Base-by-base conservation (phyloP, 2,888 invertebrate species). In the Melipona beecheii region DNA sequence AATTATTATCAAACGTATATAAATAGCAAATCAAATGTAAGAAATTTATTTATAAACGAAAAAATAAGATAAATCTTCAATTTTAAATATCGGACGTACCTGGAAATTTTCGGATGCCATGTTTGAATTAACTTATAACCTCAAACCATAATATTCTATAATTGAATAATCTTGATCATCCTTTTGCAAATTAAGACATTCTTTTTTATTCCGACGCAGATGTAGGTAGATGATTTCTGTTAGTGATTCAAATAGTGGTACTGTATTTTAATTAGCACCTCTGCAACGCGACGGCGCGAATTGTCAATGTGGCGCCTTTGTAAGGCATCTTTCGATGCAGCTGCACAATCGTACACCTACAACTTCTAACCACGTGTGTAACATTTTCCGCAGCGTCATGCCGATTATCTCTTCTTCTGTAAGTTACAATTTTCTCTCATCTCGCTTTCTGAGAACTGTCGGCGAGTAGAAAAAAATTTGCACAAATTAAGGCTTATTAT, bases 261-360 rank as follows among this genome's bases (percentile, higher is more conserved):
- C 17, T 50, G 79, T 56, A 70, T 50, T 31, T 24, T 78, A 36
- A 78, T 80, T 78, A 71, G 17, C n/a, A 72, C 31, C 24, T 56
- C 21, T 31, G 31, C 15, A n/a, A 49, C 27, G 31, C 19, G n/a
- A 49, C 27, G 54, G 24, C 27, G 52, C 24, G 19, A 50, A 36
- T 70, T 58, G 65, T 52, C 52, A 60, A n/a, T 21, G 24, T 69
- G 62, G 78, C 54, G 68, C 54, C 43, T 43, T 21, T 27, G 27
- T 15, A 6, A 49, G 52, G 9, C 43, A 11, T 62, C 50, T 79
- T 43, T 13, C 1, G 49, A 75, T 49, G 52, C 54, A 49, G 31
- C 17, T 54, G 36, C 24, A 50, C 49, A 19, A 43, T 36, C 52
- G 66, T 31, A 19, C 65, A 21, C 50, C 6, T 50, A 31, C 19